Evolutionary conservation across 1,140 invertebrate species (phyloP).

Genomic region (Odontomachus brunneus): DNA sequence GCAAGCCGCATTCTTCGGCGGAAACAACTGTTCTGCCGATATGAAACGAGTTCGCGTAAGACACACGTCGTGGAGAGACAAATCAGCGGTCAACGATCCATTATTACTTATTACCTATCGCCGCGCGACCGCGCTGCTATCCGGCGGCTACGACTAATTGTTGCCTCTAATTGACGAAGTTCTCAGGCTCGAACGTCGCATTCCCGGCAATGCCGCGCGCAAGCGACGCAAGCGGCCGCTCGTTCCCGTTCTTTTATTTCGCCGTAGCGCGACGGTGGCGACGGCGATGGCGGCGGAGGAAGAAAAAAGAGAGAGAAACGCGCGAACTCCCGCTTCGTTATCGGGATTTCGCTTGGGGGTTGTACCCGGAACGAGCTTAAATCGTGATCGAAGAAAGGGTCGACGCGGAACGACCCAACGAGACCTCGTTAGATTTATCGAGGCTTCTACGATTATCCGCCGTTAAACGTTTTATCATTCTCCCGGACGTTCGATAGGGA

Average conservation of each 20-base stretch:
- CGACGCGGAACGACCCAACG: neutral
- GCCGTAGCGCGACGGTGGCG: neutral
- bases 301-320: constrained; percentile 63
- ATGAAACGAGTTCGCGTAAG: constrained; percentile 38
- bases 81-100: constrained; percentile 60
- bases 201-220: constrained; percentile 52
- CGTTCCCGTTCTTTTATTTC: constrained; percentile 47
- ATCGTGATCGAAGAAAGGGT: constrained; percentile 47
- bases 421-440: constrained; percentile 63
- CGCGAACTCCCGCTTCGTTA: constrained; percentile 58
- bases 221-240: neutral
- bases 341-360: constrained; percentile 54
- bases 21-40: constrained; percentile 1
- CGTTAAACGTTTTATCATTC: constrained; percentile 59
- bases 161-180: constrained; percentile 82
- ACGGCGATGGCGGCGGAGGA: neutral
- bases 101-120: constrained; percentile 78
- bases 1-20: constrained; percentile 22
- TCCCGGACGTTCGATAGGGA: constrained; percentile 26
- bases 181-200: constrained; percentile 77
- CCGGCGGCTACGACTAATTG: constrained; percentile 77
- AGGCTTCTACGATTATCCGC: constrained; percentile 47
- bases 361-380: constrained; percentile 32
- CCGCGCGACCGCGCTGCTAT: constrained; percentile 23
- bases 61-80: neutral